Conservation (phyloP, 2,888 invertebrate genomes). For the Darwinula stevensoni region DNA sequence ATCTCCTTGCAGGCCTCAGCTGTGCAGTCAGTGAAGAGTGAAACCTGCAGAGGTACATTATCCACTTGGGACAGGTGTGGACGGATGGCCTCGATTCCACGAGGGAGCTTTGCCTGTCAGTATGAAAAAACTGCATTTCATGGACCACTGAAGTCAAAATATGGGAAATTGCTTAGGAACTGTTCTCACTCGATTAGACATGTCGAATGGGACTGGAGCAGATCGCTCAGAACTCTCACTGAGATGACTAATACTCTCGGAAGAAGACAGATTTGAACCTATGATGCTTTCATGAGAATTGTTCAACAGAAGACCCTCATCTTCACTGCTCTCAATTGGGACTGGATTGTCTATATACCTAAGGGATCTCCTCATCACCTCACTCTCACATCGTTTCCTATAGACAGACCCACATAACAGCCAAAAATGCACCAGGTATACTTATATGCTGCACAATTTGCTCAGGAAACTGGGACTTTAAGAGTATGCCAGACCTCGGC, state of each 20-base stretch:
- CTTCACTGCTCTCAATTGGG: too few species aligned
- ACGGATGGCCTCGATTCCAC: slow-evolving; percentile 84
- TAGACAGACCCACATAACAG: too few species aligned
- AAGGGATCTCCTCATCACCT: too few species aligned
- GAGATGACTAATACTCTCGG: slow-evolving; percentile 33
- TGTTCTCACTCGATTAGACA: slow-evolving; percentile 48
- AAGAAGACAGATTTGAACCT: background rate
- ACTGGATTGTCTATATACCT: too few species aligned
- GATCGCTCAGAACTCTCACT: slow-evolving; percentile 73
- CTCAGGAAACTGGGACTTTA: too few species aligned
- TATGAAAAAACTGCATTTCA: background rate
- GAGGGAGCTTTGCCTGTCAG: slow-evolving; percentile 57
- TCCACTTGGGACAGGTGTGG: slow-evolving; percentile 84
- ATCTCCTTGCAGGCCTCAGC: slow-evolving; percentile 68
- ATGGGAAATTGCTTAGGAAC: background rate
- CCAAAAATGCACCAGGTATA: too few species aligned
- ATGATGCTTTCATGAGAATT: too few species aligned
- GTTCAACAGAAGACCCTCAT: too few species aligned
- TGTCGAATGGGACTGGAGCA: slow-evolving; percentile 66
- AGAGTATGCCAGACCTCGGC: too few species aligned
- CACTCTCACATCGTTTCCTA: too few species aligned
- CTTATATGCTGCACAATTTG: too few species aligned
- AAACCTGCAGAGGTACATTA: slow-evolving; percentile 87
- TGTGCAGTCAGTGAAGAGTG: slow-evolving; percentile 89
- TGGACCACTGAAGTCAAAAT: background rate